Evolutionary conservation across 2,113 vertebrate genomes (phyloP), one percentile per base, ranked within the genome.

Genomic region (Rattus rattus): DNA sequence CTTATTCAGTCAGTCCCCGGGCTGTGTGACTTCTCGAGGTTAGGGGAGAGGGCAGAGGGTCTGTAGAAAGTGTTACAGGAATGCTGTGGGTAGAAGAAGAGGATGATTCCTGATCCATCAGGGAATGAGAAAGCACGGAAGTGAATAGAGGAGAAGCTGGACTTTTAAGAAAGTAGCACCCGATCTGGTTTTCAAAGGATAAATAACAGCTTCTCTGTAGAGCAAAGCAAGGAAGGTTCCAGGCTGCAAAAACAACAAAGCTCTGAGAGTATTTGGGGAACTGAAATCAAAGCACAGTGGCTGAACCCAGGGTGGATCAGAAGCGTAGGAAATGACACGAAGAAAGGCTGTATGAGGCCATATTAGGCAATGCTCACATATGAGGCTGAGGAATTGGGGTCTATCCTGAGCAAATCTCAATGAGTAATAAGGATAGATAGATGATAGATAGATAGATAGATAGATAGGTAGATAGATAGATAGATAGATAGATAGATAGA

Each of bases 131-230:
- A 63, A 75, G 39, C 17, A 1, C 0, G 9, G 61, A 79, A 26
- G 75, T 30, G 9, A 49, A 26, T 10, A 36, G 39, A 96, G 91
- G 39, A 96, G 91, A 52, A 90, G 10, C 7, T n/a, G 52, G 19
- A 20, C 13, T 59, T 95, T 70, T 52, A 36, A 97, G 85, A 89
- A 96, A 73, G 73, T 83, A 56, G 72, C 5, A 14, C 7, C 49
- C n/a, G 63, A 94, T 80, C 65, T 87, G 49, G 70, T 61, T 80
- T 94, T 94, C 92, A 86, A 96, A 94, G 67, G 77, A 43, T 89
- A 95, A 80, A 76, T 28, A 75, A 56, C 33, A 61, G 47, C 61
- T 72, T 95, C 94, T 54, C 88, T 81, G 5, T 12, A 88, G 84
- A 90, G 94, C 43, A 96, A 89, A 76, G 49, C 39, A 76, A 67